Evolutionary conservation across 1,140 invertebrate genomes (phyloP), one percentile per base, ranked within the genome.

Genomic region (Drosophila aff.): DNA sequence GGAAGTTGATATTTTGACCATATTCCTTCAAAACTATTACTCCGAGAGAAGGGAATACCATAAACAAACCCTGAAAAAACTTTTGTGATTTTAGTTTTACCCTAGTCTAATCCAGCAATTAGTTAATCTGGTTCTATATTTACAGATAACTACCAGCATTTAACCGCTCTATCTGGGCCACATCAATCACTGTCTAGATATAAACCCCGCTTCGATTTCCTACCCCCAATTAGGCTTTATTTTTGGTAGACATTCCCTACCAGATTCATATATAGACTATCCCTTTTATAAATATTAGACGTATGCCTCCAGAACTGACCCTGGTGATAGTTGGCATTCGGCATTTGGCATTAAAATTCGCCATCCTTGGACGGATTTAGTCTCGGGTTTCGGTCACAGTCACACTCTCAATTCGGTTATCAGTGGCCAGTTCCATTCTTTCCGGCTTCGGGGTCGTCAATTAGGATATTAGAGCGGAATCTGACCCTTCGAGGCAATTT

Each of bases 381-480:
- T 57, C 6, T 57, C 53, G 53, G 53, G 2, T 41, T 57, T 57
- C 15, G 8, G 66, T 68, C 46, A 68, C 36, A 52, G 66, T 43
- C 58, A 43, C 53, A 60, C 53, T 52, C 13, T 36, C 41, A 18
- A 21, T 31, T 21, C 53, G 4, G 33, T 36, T 28, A 21, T 58
- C 36, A 5, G 36, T 38, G 36, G 13, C 36, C 36, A 38, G 36
- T 38, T 40, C 36, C 3, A 26, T 73, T 4, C 21, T 10, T 38
- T 31, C 10, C 16, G 26, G 49, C 4, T 36, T 49, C 43, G 46
- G 67, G 31, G 18, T 73, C 69, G 69, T 76, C 74, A 76, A 76
- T 76, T 76, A 76, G 73, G 73, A 76, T 59, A 66, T 76, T 76
- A 52, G 47, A 58, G 33, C 72, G 26, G 73, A 28, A 59, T 75